phyloP scores from a whole-genome alignment of 2,797 vertebrate genomes.

The Gymnothorax reevesii region DNA sequence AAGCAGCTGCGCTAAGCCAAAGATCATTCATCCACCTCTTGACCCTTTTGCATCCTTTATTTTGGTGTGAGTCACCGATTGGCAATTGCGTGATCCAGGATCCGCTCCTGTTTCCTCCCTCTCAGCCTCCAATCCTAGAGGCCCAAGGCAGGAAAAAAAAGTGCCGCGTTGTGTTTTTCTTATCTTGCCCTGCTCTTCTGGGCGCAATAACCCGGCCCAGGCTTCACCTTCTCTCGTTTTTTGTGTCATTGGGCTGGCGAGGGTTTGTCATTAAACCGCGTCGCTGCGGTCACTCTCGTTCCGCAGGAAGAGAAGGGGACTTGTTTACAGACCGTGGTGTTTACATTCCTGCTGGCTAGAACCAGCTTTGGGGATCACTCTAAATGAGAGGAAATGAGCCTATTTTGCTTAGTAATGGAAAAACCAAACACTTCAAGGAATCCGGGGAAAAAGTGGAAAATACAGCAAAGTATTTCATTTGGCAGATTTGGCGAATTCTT shows the following conservation, averaged over 20 bases:
- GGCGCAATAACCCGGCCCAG: constrained; percentile 59
- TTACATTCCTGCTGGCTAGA: constrained; percentile 79
- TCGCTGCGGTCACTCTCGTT: constrained; percentile 66
- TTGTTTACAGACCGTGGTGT: constrained; percentile 81
- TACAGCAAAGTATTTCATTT: constrained; percentile 63
- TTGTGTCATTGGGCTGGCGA: constrained; percentile 51
- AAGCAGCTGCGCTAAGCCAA: constrained; percentile 57
- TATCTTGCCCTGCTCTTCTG: constrained; percentile 30
- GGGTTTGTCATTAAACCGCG: constrained; percentile 68
- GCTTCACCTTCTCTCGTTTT: constrained; percentile 54
- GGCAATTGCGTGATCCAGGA: constrained; percentile 44
- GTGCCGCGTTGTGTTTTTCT: constrained; percentile 14
- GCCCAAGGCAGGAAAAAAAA: background rate
- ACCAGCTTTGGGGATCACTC: constrained; percentile 73
- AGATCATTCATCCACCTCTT: constrained; percentile 58
- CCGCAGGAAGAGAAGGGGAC: constrained; percentile 60
- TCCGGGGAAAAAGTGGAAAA: constrained; percentile 38
- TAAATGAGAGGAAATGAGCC: constrained; percentile 79
- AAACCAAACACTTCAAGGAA: constrained; percentile 51
- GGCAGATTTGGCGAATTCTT: constrained; percentile 58
- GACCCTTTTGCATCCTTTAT: background rate
- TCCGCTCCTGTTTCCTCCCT: constrained; percentile 37
- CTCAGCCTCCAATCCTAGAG: background rate
- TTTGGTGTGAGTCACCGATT: constrained; percentile 55
- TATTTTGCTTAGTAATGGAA: constrained; percentile 80